Base-by-base conservation (phyloP, 2,888 invertebrate species). In the Microchrysa polita region DNA sequence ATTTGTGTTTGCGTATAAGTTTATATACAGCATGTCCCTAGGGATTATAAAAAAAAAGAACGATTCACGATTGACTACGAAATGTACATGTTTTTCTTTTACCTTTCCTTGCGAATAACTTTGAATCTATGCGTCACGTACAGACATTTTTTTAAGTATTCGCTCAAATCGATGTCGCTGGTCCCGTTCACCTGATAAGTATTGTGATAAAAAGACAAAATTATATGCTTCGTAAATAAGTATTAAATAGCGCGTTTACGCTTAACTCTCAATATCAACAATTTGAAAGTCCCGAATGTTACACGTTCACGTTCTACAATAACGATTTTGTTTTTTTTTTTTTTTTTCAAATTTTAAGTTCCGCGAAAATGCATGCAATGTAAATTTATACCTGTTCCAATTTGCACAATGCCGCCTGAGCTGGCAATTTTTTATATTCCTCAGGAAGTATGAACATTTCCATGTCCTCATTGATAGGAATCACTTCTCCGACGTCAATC, bases 401-500 rank as follows among this genome's bases (percentile, higher is more conserved):
- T 73, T 76, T 74, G 57, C 76, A 76, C 16, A 76, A 34, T 40
- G 74, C 57, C 27, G 76, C 76, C 71, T 73, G 74, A 57, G 74
- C 55, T n/a, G 59, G 55, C 53, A 65, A 22, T 44, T 65, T 18
- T 18, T 73, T 61, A 67, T 67, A 67, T 1, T 63, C 23, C 9
- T 14, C 14, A n/a, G 74, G 71, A 16, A 76, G 69, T 1, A 59
- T 20, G 44, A 57, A 75, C 20, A 73, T 34, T 18, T 52, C 20
- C 74, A 67, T 74, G 23, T 9, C 20, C 20, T 69, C 69, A 14
- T 75, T 61, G 22, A 61, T 40, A 7, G 53, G 63, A 12, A 76
- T 48, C n/a, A 59, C 63, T 71, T 76, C 76, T 0, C 76, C 76
- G 7, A 74, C 20, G 59, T 76, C 76, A 44, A 76, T 44, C 12